Conservation (phyloP, 2,797 vertebrate genomes). For the Mionectes olivaceus region DNA sequence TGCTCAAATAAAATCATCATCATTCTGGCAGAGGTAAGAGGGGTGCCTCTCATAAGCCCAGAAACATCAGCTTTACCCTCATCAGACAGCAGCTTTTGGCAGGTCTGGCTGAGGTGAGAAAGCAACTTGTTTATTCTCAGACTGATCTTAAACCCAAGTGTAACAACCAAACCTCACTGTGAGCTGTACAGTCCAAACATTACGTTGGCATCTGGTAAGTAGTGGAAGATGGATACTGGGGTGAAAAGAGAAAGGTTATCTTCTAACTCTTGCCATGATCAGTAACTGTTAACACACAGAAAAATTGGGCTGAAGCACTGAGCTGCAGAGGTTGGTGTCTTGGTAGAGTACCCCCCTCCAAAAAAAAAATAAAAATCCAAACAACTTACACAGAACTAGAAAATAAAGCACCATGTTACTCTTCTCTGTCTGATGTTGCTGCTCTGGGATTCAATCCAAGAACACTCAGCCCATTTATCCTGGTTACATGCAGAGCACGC, state of each 20-base stretch:
- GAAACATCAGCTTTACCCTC: neutral
- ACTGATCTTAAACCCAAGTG: neutral
- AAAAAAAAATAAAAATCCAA: neutral
- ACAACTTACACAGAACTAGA: neutral
- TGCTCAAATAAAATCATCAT: neutral
- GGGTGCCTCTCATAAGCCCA: neutral
- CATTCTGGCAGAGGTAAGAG: neutral
- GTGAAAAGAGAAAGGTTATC: neutral
- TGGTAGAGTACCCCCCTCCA: neutral
- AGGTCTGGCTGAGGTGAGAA: neutral
- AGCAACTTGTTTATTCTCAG: neutral
- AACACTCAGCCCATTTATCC: neutral
- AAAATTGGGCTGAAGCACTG: neutral
- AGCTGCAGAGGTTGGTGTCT: neutral
- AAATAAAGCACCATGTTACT: neutral
- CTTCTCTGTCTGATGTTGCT: neutral
- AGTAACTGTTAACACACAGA: neutral
- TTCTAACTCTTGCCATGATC: neutral
- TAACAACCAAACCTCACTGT: neutral
- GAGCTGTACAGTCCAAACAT: neutral
- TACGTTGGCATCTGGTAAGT: neutral
- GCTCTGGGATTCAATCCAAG: conserved; percentile 15
- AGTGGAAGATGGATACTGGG: neutral
- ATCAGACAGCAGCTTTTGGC: neutral
- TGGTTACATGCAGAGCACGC: neutral